Conservation (phyloP, 2,888 invertebrate species). For the Coecobrya sp. region DNA sequence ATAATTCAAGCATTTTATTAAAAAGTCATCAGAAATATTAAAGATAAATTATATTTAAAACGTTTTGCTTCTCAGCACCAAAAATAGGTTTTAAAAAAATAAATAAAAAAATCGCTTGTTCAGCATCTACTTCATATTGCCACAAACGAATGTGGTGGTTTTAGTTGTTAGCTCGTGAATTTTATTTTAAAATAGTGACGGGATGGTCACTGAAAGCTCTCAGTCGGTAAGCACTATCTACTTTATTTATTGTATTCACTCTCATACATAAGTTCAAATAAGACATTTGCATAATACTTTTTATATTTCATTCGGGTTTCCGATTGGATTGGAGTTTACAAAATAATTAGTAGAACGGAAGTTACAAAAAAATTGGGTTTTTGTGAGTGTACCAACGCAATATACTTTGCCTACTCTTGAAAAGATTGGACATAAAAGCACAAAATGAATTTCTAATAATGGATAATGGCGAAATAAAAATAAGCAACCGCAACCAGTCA, state of each 20-base stretch:
- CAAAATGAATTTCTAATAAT: not conserved
- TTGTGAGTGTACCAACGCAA: not conserved
- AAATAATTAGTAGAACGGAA: not conserved
- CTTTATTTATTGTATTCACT: not conserved
- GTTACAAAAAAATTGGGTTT: not conserved
- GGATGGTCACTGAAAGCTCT: slow-evolving; percentile 86
- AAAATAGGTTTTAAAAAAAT: slow-evolving; percentile 41
- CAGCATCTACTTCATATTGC: slow-evolving; percentile 6
- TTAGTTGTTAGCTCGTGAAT: slow-evolving; percentile 71
- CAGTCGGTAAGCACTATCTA: slow-evolving; percentile 85
- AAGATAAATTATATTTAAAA: slow-evolving; percentile 30
- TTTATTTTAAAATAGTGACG: slow-evolving; percentile 71
- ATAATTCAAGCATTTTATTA: not conserved
- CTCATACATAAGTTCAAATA: not conserved
- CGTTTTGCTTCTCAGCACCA: slow-evolving; percentile 27
- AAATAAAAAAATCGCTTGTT: slow-evolving; percentile 41
- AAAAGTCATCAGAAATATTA: slow-evolving; percentile 39
- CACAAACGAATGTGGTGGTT: slow-evolving; percentile 67
- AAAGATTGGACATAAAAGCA: not conserved
- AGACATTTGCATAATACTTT: not conserved
- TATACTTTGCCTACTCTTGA: not conserved
- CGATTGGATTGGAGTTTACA: not conserved
- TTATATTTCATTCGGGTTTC: not conserved
- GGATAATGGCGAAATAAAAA: not conserved
- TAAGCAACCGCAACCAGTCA: not conserved